Base-by-base conservation (phyloP, 2,797 vertebrate genomes). In the Cephalopachus bancanus region DNA sequence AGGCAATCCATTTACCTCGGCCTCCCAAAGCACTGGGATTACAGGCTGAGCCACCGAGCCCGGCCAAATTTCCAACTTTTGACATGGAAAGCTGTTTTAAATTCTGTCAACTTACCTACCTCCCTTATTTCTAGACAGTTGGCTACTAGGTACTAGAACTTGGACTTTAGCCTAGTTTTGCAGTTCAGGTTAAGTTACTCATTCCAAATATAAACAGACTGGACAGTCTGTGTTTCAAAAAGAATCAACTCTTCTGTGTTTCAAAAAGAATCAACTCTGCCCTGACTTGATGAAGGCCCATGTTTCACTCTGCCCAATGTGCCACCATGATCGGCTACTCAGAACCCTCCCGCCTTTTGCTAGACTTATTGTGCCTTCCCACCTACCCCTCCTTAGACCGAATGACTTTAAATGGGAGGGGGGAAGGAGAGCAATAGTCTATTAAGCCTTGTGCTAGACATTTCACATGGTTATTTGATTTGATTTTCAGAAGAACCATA, bases 161-260 rank as follows among this genome's bases (percentile, higher is more conserved):
- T 76, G 49, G 15, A 44, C 28, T 44, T 7, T 10, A 86, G 74
- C 30, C 67, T 64, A 80, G 53, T 86, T 92, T 81, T 89, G n/a
- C 59, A 64, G 60, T 94, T 93, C 20, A 44, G 55, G 24, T 74
- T 86, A 93, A 83, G 93, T 44, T 81, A 49, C 83, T 90, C 33
- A 86, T 86, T 92, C 37, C 55, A 85, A 83, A 76, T 59, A 33
- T 91, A 59, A 84, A 72, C 81, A 86, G n/a, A 65, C 67, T 53
- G 22, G 65, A 64, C 11, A 75, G 26, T 65, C 57, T 85, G 62
- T 90, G 26, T 89, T 55, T 37, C 37, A 37, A 37, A 37, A 37
- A 2, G 37, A 37, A 37, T 37, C 37, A 37, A 37, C 37, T 37
- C 37, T 37, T 65, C 57, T 85, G 62, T 90, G 26, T 89, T 55